These are phyloP conservation scores for Bufo gargarizans DNA, from an alignment of 2,113 vertebrate genomes.

Conservation along the genomic window DNA sequence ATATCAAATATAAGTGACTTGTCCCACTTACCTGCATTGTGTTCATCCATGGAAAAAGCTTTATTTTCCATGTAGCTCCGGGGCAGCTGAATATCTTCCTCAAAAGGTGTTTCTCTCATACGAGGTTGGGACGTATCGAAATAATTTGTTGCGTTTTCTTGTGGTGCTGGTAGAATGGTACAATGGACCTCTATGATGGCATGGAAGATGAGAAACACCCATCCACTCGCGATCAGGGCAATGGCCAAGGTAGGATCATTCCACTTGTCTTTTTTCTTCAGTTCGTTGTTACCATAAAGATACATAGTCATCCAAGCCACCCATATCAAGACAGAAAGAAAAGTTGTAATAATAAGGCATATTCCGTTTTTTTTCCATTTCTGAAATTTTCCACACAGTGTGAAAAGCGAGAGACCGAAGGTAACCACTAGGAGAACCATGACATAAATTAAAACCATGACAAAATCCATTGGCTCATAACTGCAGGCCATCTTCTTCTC, in stretches of 20 bases:
- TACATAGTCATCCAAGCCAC: slow-evolving; percentile 95
- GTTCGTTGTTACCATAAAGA: slow-evolving; percentile 83
- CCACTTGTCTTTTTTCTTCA: slow-evolving; percentile 83
- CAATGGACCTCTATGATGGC: slow-evolving; percentile 91
- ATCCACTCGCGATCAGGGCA: slow-evolving; percentile 89
- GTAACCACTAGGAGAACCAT: slow-evolving; percentile 83
- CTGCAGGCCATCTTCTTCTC: slow-evolving; percentile 85
- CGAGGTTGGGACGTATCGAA: slow-evolving; percentile 93
- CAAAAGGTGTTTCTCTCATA: slow-evolving; percentile 93
- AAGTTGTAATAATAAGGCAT: slow-evolving; percentile 84
- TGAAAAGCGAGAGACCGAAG: slow-evolving; percentile 80
- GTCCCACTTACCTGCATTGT: slow-evolving; percentile 83
- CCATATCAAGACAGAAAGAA: slow-evolving; percentile 90
- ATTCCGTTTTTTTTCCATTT: slow-evolving; percentile 89
- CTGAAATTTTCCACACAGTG: slow-evolving; percentile 88
- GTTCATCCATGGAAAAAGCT: slow-evolving; percentile 91
- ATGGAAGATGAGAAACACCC: slow-evolving; percentile 92
- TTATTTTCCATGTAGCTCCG: slow-evolving; percentile 96
- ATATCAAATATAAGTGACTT: not conserved
- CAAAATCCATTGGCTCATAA: slow-evolving; percentile 91
- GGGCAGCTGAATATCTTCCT: slow-evolving; percentile 92
- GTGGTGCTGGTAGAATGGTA: slow-evolving; percentile 84
- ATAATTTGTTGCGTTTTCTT: slow-evolving; percentile 92
- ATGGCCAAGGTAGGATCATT: slow-evolving; percentile 89
- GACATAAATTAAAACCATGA: slow-evolving; percentile 87